Percentiles rank a stretch among this genome's conserved stretches.
Conservation (phyloP, 1,140 invertebrate species). For the Platyscapa corneri region DNA sequence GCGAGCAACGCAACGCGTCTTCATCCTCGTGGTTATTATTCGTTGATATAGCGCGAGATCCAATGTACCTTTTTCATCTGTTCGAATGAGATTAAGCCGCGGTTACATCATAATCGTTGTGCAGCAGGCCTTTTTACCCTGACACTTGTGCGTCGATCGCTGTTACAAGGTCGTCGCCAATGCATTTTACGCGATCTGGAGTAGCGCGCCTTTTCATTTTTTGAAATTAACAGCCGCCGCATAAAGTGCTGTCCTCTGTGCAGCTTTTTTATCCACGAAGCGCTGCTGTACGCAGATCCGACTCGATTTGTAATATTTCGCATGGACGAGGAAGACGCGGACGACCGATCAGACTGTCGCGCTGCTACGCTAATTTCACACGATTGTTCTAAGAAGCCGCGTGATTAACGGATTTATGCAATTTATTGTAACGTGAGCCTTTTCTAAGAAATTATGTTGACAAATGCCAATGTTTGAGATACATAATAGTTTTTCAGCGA, state of each 20-base stretch:
- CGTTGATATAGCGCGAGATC: not conserved
- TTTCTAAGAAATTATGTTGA: not conserved
- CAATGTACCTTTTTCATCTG: constrained; percentile 6
- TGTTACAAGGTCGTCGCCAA: constrained; percentile 32
- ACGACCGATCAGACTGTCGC: no score
- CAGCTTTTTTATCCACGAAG: not conserved
- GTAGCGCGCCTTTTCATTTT: constrained; percentile 8
- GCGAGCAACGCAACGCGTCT: constrained; percentile 1
- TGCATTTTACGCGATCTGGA: constrained; percentile 35
- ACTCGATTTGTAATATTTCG: not conserved
- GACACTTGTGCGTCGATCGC: not conserved
- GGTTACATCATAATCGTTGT: constrained; percentile 49
- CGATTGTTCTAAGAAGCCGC: not conserved
- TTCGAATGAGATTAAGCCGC: constrained; percentile 18
- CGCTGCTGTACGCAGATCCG: not conserved
- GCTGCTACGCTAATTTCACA: not conserved
- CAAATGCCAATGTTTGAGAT: not conserved
- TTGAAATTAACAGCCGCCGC: not conserved
- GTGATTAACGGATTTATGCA: not conserved
- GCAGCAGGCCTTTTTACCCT: not conserved
- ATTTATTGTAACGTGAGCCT: not conserved
- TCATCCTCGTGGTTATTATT: constrained; percentile 27
- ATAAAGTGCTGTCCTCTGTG: constrained; percentile 18
- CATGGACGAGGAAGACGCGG: no score
- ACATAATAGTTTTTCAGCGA: not conserved